A percentile compares a stretch with the other conserved stretches of the same genome.
These are phyloP conservation scores for Channa striata DNA, from an alignment of 2,797 vertebrate genomes.

Conservation along the genomic window DNA sequence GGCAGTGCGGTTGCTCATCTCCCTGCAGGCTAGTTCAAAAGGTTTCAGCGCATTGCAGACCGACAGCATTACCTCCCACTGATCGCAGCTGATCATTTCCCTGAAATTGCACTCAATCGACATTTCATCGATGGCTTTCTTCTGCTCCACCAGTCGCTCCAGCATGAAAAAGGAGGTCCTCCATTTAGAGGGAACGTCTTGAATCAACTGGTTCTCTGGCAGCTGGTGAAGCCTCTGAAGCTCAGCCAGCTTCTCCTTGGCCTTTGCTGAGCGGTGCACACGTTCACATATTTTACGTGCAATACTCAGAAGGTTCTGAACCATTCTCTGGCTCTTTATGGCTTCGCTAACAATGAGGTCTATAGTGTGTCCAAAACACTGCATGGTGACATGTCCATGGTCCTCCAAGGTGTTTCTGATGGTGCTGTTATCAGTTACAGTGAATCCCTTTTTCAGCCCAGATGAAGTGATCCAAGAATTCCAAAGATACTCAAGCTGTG, in stretches of 20 bases:
- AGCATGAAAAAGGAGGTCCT: conserved; percentile 96
- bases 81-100: conserved; percentile 96
- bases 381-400: conserved; percentile 89
- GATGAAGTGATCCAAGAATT: conserved; percentile 94
- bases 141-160: conserved; percentile 96
- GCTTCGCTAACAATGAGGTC: conserved; percentile 95
- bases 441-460: conserved; percentile 94
- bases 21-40: conserved; percentile 93
- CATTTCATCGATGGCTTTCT: conserved; percentile 93
- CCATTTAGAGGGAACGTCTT: conserved; percentile 96
- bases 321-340: conserved; percentile 98
- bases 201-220: conserved; percentile 93
- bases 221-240: conserved; percentile 90
- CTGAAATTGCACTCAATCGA: conserved; percentile 95
- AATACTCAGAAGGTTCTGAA: conserved; percentile 95
- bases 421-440: conserved; percentile 92
- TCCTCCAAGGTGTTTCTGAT: conserved; percentile 91
- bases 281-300: conserved; percentile 96
- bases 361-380: conserved; percentile 95
- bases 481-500: conserved; percentile 97
- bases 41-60: conserved; percentile 96
- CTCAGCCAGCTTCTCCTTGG: conserved; percentile 92
- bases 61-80: conserved; percentile 98
- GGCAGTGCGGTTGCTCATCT: conserved; percentile 94
- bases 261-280: conserved; percentile 91